These are phyloP conservation scores for Oreochromis mossambicus DNA, from an alignment of 2,797 vertebrate genomes.

Conservation along the genomic window DNA sequence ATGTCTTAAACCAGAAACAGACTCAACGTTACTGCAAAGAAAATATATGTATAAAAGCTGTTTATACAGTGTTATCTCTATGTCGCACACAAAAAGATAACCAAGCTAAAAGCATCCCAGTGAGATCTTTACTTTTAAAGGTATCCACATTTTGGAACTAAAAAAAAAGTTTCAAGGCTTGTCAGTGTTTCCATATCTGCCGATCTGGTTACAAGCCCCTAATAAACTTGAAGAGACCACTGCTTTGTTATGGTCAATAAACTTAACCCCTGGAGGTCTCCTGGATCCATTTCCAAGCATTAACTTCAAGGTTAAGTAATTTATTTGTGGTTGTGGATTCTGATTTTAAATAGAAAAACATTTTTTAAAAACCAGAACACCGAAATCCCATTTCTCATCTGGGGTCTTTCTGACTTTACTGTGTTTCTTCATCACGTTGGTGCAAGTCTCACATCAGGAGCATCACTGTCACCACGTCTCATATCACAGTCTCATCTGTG, in stretches of 20 bases:
- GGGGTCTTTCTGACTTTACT: neutral
- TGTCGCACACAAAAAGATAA: neutral
- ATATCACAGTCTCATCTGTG: neutral
- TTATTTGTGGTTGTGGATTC: neutral
- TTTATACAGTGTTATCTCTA: neutral
- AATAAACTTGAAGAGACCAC: neutral
- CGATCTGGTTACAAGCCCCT: neutral
- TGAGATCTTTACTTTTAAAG: neutral
- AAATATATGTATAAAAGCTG: neutral
- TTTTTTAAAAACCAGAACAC: neutral
- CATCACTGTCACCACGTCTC: neutral
- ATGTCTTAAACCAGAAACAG: neutral
- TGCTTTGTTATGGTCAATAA: neutral
- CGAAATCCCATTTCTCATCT: neutral
- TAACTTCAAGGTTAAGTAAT: neutral
- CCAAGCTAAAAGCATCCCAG: neutral
- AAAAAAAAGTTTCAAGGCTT: neutral
- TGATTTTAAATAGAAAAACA: neutral
- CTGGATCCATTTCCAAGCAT: neutral
- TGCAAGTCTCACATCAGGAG: neutral
- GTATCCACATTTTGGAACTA: neutral
- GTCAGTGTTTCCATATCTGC: neutral
- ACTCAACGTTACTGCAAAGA: neutral
- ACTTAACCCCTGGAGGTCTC: neutral
- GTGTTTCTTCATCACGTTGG: neutral